phyloP scores from a whole-genome alignment of 2,888 invertebrate genomes.

The Toxonevra muliebris region DNA sequence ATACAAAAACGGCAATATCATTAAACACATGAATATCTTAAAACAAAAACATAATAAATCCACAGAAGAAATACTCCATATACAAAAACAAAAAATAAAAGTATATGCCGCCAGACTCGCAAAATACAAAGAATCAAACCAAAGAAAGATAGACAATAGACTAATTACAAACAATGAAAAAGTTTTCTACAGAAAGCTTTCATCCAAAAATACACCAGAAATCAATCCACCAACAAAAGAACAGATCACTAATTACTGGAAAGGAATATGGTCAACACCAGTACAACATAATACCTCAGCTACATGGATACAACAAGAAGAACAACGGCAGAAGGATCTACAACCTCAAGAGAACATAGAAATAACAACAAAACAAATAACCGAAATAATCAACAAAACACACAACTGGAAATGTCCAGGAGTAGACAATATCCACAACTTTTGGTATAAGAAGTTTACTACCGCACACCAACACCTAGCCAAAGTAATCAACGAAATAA shows the following conservation, averaged over 20 bases:
- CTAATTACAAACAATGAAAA: conserved; percentile 14
- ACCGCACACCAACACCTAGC: conserved; percentile 9
- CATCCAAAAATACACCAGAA: not conserved
- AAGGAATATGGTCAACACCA: conserved; percentile 4
- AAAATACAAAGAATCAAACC: conserved; percentile 13
- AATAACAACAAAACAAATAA: conserved; percentile 3
- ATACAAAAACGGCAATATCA: not conserved
- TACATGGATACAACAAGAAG: no score
- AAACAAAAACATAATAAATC: conserved; percentile 8
- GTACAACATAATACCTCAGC: not conserved
- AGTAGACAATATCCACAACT: conserved; percentile 3
- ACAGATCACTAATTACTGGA: conserved; percentile 5
- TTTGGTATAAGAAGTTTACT: conserved; percentile 18
- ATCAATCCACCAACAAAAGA: conserved; percentile 9
- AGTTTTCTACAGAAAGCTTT: conserved; percentile 12
- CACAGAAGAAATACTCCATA: conserved; percentile 5
- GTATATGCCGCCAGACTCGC: not conserved
- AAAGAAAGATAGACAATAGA: conserved; percentile 12
- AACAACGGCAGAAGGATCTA: conserved; percentile 6
- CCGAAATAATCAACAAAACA: conserved; percentile 1
- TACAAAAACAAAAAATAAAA: conserved; percentile 4
- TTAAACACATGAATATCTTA: not conserved
- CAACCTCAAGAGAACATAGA: conserved; percentile 6
- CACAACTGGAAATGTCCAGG: no score
- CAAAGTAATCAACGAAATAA: not conserved